Percentiles rank a stretch among this genome's conserved stretches.
Evolutionary conservation across 1,140 invertebrate species (phyloP).

Genomic region (Pemphigus obesinymphae): DNA sequence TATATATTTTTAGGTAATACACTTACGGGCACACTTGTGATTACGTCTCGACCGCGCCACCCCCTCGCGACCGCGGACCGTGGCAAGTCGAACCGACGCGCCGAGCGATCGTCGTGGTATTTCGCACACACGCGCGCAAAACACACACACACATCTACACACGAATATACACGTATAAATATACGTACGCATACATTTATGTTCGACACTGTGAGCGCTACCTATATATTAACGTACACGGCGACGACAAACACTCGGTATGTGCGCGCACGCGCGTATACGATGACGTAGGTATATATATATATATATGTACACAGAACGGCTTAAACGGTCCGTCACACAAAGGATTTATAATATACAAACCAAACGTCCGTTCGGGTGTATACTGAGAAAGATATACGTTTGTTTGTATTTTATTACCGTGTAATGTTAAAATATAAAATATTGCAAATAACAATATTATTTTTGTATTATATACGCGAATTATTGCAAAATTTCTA

Average conservation of each 20-base stretch:
- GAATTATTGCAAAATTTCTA: too few relatives aligned
- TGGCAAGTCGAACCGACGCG: background rate
- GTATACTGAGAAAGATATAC: background rate
- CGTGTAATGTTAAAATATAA: background rate
- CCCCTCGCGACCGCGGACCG: background rate
- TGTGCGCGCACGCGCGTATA: background rate
- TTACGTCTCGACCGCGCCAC: background rate
- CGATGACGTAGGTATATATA: background rate
- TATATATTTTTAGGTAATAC: too few relatives aligned
- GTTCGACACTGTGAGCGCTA: too few relatives aligned
- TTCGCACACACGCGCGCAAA: background rate
- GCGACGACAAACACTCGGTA: too few relatives aligned
- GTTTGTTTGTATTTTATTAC: background rate
- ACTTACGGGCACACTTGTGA: background rate
- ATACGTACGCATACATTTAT: background rate
- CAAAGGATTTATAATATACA: slow-evolving; percentile 15
- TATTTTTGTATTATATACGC: too few relatives aligned
- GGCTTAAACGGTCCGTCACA: background rate
- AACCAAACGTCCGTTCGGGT: background rate
- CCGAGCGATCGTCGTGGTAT: background rate
- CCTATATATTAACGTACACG: too few relatives aligned
- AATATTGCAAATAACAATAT: too few relatives aligned
- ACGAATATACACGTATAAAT: background rate
- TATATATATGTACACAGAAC: background rate
- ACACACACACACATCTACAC: background rate